Evolutionary conservation across 2,888 invertebrate species (phyloP), one percentile per base, ranked within the genome.

Genomic region (Bhutanitis thaidina): DNA sequence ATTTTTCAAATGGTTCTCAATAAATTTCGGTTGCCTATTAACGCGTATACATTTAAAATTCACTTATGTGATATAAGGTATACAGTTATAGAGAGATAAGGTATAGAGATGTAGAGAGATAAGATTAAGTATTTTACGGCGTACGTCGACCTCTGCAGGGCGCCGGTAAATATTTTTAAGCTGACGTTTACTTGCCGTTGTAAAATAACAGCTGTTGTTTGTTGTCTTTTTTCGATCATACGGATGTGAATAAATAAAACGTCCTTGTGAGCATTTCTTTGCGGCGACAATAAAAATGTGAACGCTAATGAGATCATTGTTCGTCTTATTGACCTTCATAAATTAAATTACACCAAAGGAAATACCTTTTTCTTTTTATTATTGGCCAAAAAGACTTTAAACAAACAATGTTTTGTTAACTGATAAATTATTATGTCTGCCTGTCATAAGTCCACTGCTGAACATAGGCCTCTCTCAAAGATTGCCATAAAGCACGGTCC

Each of bases 101-200:
- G 20, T 5, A 20, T 3, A 20, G 20, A 20, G 20, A 20, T 20
- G 20, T 20, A 34, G 10, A 49, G 39, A 50, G 55, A 55, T 51
- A 52, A 57, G 53, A 53, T 55, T 46, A 55, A 54, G 52, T 46
- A 35, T 54, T 53, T 48, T 49, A 48, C 41, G 29, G 43, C 39
- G 57, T 43, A 15, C 57, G 44, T 52, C 52, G 48, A 57, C 50
- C 57, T 53, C 52, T 30, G 9, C 46, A 45, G 51, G 39, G 48
- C 39, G 49, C 34, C 51, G 51, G 30, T 46, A 43, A 56, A 54
- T 56, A 56, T 49, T 52, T 54, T 43, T 38, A 35, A 49, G 51
- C 51, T 53, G 53, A 54, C 54, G 39, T 53, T 30, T 13, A 41
- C 46, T 20, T 16, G 20, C 37, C 14, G 49, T 15, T 16, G 35